Base-by-base conservation (phyloP, 2,113 vertebrate genomes). In the Jaculus jaculus region DNA sequence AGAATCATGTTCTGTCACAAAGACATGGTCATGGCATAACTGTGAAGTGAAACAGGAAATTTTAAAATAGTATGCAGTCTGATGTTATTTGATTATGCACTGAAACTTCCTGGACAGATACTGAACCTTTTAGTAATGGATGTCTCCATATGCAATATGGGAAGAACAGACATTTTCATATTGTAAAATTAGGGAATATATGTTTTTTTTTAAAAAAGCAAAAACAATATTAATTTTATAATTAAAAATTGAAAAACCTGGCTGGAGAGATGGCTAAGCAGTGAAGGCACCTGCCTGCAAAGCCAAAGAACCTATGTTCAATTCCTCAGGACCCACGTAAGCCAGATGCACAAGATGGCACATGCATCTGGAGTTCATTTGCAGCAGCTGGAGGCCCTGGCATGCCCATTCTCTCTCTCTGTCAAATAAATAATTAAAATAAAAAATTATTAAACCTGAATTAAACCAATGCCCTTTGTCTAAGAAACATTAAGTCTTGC, bases 401-500 rank as follows among this genome's bases (percentile, higher is more conserved):
- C n/a, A n/a, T n/a, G n/a, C n/a, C n/a, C n/a, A n/a, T n/a, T n/a
- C n/a, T n/a, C n/a, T n/a, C n/a, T n/a, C n/a, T n/a, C n/a, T n/a
- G n/a, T n/a, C n/a, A n/a, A n/a, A n/a, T n/a, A n/a, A n/a, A n/a
- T n/a, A n/a, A n/a, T n/a, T n/a, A n/a, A n/a, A n/a, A n/a, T n/a
- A n/a, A n/a, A n/a, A n/a, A n/a, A n/a, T n/a, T n/a, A n/a, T n/a
- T n/a, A n/a, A n/a, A n/a, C n/a, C n/a, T n/a, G n/a, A n/a, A n/a
- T n/a, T n/a, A n/a, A 7, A 51, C 51, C 51, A 51, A 65, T 4
- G 26, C 7, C 26, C 23, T 16, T 24, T 51, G 68, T 5, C 7
- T 89, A 83, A 85, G 72, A 73, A 89, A 95, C 73, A 87, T 24
- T 54, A 72, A 66, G 18, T 63, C 17, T 21, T 60, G 61, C 78